These are phyloP conservation scores for Intellagama lesueurii DNA, from an alignment of 2,797 vertebrate genomes.

Conservation along the genomic window DNA sequence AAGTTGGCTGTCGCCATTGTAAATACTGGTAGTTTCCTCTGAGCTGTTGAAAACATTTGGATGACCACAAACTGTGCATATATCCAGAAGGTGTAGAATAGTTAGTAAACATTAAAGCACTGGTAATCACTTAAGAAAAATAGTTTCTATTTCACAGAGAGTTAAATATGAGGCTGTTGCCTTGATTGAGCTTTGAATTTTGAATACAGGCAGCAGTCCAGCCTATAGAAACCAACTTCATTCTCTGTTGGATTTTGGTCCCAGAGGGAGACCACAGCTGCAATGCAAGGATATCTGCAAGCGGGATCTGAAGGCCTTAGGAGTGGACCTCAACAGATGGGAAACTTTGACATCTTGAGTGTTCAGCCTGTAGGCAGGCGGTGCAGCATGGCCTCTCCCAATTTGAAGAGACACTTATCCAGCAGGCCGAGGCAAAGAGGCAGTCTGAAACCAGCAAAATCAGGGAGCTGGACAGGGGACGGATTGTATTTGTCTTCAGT, in stretches of 20 bases:
- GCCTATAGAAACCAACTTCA: not conserved
- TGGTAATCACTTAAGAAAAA: not conserved
- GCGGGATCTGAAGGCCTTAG: too few species aligned
- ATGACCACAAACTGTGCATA: not conserved
- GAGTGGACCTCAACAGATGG: too few species aligned
- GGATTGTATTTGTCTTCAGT: too few species aligned
- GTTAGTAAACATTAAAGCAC: not conserved
- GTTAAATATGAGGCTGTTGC: not conserved
- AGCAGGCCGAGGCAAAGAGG: too few species aligned
- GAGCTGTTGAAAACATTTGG: not conserved
- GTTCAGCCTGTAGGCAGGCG: too few species aligned
- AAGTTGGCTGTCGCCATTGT: not conserved
- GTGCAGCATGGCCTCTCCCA: too few species aligned
- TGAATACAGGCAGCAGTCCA: not conserved
- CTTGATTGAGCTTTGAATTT: not conserved
- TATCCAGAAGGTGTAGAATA: not conserved
- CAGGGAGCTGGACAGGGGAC: too few species aligned
- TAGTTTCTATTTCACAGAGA: not conserved
- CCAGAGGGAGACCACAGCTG: too few species aligned
- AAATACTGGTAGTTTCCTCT: not conserved
- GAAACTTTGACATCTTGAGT: too few species aligned
- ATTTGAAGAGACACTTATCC: too few species aligned
- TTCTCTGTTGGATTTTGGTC: not conserved
- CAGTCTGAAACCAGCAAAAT: too few species aligned
- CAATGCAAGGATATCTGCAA: too few species aligned